Conservation (phyloP, 2,797 vertebrate species). For the Pagetopsis macropterus region DNA sequence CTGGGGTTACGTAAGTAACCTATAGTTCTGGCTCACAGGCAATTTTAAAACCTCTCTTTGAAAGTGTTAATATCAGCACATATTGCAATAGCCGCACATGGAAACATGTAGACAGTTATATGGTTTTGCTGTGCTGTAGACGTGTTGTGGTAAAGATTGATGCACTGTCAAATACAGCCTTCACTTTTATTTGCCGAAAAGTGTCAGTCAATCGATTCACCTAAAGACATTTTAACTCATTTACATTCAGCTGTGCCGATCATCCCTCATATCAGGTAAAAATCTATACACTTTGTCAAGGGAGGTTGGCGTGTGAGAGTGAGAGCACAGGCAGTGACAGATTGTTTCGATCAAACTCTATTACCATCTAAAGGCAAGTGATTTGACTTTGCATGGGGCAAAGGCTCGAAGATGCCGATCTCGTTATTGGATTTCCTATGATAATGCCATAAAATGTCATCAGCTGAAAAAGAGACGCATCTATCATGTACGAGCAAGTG, state of each 20-base stretch:
- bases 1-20: no score
- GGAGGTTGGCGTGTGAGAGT: conserved; percentile 32
- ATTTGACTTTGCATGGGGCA: conserved; percentile 78
- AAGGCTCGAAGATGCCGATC: conserved; percentile 73
- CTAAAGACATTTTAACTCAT: conserved; percentile 75
- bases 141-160: conserved; percentile 53
- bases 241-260: conserved; percentile 75
- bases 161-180: conserved; percentile 62
- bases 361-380: conserved; percentile 81
- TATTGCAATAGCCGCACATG: conserved; percentile 25
- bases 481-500: conserved; percentile 74
- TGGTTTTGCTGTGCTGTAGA: conserved; percentile 7
- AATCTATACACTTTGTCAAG: conserved; percentile 81
- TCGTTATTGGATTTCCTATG: conserved; percentile 83
- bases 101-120: conserved; percentile 29
- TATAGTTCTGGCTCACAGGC: conserved; percentile 11
- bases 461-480: conserved; percentile 74
- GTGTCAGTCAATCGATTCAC: conserved; percentile 64
- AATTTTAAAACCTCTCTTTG: conserved; percentile 21
- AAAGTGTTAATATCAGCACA: conserved; percentile 37
- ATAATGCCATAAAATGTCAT: conserved; percentile 82
- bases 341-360: conserved; percentile 80
- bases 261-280: conserved; percentile 78
- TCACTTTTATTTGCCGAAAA: conserved; percentile 67
- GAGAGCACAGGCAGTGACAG: conserved; percentile 73